A percentile compares a stretch with the other conserved stretches of the same genome.
These are phyloP conservation scores for Drosophila peninsularis DNA, from an alignment of 2,888 invertebrate genomes.

Conservation along the genomic window DNA sequence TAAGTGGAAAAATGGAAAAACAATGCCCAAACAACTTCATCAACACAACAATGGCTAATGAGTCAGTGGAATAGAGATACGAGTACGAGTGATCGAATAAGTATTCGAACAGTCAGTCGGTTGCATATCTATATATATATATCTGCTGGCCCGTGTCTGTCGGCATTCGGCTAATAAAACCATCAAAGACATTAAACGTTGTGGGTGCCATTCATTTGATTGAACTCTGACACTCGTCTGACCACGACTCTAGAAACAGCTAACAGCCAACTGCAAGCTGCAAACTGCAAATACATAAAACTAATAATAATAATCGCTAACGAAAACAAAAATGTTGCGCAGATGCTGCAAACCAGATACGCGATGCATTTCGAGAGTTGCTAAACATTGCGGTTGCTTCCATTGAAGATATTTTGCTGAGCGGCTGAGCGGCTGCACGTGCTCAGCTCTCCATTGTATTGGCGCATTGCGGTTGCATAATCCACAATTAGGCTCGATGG, in stretches of 20 bases:
- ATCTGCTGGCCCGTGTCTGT: slow-evolving; percentile 56
- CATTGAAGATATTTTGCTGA: slow-evolving; percentile 13
- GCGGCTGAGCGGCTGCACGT: slow-evolving; percentile 74
- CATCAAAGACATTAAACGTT: slow-evolving; percentile 78
- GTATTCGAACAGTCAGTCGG: slow-evolving; percentile 22
- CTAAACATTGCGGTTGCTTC: slow-evolving; percentile 46
- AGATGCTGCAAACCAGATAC: slow-evolving; percentile 73
- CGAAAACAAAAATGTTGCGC: slow-evolving; percentile 41
- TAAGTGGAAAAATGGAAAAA: slow-evolving; percentile 18
- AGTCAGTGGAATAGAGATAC: slow-evolving; percentile 57
- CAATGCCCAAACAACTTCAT: slow-evolving; percentile 67
- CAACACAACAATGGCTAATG: slow-evolving; percentile 74
- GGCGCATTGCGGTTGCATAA: slow-evolving; percentile 63
- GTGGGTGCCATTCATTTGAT: slow-evolving; percentile 79
- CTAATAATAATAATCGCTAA: slow-evolving; percentile 72
- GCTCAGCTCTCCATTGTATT: slow-evolving; percentile 63
- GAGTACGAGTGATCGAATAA: slow-evolving; percentile 21
- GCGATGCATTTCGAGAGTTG: slow-evolving; percentile 58
- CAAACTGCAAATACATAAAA: slow-evolving; percentile 38
- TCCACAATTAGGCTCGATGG: slow-evolving; percentile 55
- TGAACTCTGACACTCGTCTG: slow-evolving; percentile 73
- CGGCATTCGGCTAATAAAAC: slow-evolving; percentile 75
- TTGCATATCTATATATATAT: slow-evolving; percentile 28
- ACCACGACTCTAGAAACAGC: slow-evolving; percentile 46
- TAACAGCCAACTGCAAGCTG: slow-evolving; percentile 34